Conservation (phyloP, 2,113 vertebrate genomes). For the Cynopterus brachyotis region DNA sequence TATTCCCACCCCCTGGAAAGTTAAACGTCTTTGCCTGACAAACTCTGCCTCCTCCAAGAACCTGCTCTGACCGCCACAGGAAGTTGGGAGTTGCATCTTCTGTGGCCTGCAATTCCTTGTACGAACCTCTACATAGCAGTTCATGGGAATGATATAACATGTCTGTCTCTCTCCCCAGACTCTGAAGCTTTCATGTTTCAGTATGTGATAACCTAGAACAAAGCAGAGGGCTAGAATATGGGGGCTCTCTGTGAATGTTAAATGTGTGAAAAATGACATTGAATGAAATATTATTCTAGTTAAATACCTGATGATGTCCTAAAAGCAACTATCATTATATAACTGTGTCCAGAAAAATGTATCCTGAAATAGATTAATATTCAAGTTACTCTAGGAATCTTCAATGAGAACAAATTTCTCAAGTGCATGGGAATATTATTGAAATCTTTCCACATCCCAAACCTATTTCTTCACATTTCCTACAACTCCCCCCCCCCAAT, state of each 20-base stretch:
- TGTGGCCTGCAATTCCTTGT: not conserved
- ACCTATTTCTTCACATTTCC: not conserved
- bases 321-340: not conserved
- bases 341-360: not conserved
- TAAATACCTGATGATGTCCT: not conserved
- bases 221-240: not conserved
- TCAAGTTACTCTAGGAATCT: constrained; percentile 29
- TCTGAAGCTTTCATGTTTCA: not conserved
- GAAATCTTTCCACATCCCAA: constrained; percentile 34
- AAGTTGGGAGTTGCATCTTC: not conserved
- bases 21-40: not conserved
- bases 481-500: not conserved
- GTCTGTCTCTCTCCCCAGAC: not conserved
- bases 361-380: constrained; percentile 52
- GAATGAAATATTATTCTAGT: constrained; percentile 3
- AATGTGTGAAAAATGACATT: not conserved
- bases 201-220: not conserved
- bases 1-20: not conserved
- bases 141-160: not conserved
- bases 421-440: not conserved
- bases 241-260: not conserved
- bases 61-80: not conserved
- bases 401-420: not conserved
- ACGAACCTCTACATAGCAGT: not conserved
- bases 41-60: not conserved